These are phyloP conservation scores for Allophyes oxyacanthae DNA, from an alignment of 2,888 invertebrate species.

Conservation along the genomic window DNA sequence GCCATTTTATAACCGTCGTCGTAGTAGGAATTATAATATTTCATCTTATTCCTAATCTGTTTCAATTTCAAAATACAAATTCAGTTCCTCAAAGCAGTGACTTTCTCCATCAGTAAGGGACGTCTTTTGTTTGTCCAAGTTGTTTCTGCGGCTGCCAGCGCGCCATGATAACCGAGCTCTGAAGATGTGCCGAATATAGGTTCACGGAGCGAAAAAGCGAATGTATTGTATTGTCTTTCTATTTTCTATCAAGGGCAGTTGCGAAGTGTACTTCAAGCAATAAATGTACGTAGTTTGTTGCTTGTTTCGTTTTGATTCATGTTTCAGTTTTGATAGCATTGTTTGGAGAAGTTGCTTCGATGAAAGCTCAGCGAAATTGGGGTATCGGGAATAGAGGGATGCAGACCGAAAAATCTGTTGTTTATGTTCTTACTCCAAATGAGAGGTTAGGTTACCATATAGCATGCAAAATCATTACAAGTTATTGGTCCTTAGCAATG, in stretches of 20 bases:
- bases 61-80: neutral
- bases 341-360: neutral
- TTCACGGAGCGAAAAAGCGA: slow-evolving; percentile 16
- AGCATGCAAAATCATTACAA: no score
- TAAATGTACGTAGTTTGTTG: neutral
- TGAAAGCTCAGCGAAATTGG: no score
- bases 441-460: no score
- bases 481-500: no score
- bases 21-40: no score
- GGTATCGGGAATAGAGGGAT: no score
- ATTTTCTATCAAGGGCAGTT: slow-evolving; percentile 12
- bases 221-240: slow-evolving; percentile 31
- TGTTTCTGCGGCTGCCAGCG: slow-evolving; percentile 36
- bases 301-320: slow-evolving; percentile 1
- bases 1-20: no score
- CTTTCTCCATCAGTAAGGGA: slow-evolving; percentile 29
- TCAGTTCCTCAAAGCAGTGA: slow-evolving; percentile 8
- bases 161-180: slow-evolving; percentile 23
- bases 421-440: no score
- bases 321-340: neutral
- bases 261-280: slow-evolving; percentile 4
- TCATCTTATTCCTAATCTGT: no score
- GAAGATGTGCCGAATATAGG: slow-evolving; percentile 38
- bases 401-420: no score
- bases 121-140: slow-evolving; percentile 39